phyloP scores from a whole-genome alignment of 2,888 invertebrate species.

The Cremastinae sp. region DNA sequence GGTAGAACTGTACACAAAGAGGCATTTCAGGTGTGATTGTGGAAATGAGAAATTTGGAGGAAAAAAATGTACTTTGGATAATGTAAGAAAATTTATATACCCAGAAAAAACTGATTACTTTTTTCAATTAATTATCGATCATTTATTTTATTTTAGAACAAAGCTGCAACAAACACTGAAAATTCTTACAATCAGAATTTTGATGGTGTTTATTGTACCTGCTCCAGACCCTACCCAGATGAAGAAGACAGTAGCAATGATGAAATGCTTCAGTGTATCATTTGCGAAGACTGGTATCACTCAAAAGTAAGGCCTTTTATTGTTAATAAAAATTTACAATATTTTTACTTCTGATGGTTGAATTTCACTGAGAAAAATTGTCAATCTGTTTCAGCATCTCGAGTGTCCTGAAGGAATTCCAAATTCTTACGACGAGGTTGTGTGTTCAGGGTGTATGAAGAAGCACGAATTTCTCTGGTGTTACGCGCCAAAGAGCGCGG shows the following conservation, averaged over 20 bases:
- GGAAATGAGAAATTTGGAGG: slow-evolving; percentile 90
- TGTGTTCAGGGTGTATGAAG: slow-evolving; percentile 90
- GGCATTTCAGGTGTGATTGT: slow-evolving; percentile 98
- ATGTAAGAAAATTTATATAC: slow-evolving; percentile 79
- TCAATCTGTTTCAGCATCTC: slow-evolving; percentile 86
- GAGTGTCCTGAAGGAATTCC: slow-evolving; percentile 83
- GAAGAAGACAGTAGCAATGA: slow-evolving; percentile 90
- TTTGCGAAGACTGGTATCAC: slow-evolving; percentile 99
- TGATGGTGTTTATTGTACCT: slow-evolving; percentile 94
- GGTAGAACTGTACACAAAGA: slow-evolving; percentile 97
- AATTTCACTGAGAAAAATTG: too few relatives aligned
- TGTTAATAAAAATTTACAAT: too few relatives aligned
- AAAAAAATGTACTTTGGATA: slow-evolving; percentile 86
- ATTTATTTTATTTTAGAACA: slow-evolving; percentile 79
- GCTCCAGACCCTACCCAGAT: slow-evolving; percentile 96
- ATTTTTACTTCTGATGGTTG: neutral
- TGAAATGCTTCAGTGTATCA: slow-evolving; percentile 97
- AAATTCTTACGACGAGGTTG: slow-evolving; percentile 88
- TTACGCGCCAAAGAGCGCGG: slow-evolving; percentile 82
- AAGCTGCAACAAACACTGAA: slow-evolving; percentile 84
- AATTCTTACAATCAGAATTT: slow-evolving; percentile 97
- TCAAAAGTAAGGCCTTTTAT: slow-evolving; percentile 83
- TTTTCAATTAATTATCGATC: neutral
- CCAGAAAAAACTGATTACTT: neutral
- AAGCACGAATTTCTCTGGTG: slow-evolving; percentile 88